These are phyloP conservation scores for Spermophilus dauricus DNA, from an alignment of 2,113 vertebrate genomes.

Conservation along the genomic window DNA sequence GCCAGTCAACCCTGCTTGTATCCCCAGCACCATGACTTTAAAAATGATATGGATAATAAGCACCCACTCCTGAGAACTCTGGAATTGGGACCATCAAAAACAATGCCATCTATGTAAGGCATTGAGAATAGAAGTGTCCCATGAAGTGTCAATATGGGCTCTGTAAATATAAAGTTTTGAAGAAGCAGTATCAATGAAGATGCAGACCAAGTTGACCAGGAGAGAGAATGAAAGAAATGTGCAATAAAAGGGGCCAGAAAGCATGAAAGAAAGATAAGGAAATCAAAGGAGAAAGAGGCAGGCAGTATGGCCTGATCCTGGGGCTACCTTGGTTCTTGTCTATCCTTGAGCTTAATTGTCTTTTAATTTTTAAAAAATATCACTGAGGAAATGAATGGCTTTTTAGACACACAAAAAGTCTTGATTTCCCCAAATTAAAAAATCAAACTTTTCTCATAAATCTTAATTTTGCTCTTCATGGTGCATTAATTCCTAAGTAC, in stretches of 20 bases:
- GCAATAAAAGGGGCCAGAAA: neutral
- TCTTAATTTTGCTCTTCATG: neutral
- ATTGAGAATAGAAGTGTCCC: neutral
- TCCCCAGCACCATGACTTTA: neutral
- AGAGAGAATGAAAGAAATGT: neutral
- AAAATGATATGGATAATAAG: neutral
- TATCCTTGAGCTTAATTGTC: neutral
- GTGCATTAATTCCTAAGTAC: neutral
- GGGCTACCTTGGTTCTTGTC: neutral
- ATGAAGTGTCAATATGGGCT: neutral
- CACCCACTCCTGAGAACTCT: neutral
- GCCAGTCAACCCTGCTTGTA: neutral
- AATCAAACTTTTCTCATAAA: neutral
- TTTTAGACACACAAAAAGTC: neutral
- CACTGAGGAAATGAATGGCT: slow-evolving; percentile 35
- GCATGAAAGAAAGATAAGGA: neutral
- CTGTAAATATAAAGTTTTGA: neutral
- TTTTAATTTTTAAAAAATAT: neutral
- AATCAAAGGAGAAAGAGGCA: neutral
- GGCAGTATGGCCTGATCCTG: neutral
- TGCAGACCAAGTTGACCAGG: neutral
- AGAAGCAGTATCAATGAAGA: neutral
- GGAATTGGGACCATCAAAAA: neutral
- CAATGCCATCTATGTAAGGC: neutral
- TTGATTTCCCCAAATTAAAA: slow-evolving; percentile 21